Conservation (phyloP, 2,797 vertebrate species). For the Furcifer pardalis region DNA sequence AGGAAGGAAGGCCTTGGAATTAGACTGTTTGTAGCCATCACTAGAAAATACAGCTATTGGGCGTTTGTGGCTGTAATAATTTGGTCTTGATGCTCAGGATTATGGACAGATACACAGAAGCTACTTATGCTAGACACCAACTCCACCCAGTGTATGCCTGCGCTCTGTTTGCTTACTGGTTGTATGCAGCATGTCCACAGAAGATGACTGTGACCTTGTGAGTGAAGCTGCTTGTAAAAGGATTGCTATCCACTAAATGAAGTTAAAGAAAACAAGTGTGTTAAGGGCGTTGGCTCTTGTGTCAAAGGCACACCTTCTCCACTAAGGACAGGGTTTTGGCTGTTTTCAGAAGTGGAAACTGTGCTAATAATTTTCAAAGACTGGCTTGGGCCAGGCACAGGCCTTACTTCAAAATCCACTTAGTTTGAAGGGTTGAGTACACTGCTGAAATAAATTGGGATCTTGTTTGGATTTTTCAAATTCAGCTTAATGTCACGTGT, state of each 20-base stretch:
- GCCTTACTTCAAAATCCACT: not conserved
- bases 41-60: not conserved
- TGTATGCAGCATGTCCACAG: not conserved
- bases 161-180: slow-evolving; percentile 4
- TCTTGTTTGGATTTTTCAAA: too few relatives aligned
- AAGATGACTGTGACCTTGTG: not conserved
- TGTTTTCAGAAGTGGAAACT: slow-evolving; percentile 29
- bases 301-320: slow-evolving; percentile 34
- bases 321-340: slow-evolving; percentile 8
- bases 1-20: not conserved
- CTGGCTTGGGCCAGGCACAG: not conserved
- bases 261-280: slow-evolving; percentile 21
- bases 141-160: not conserved
- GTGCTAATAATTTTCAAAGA: slow-evolving; percentile 22
- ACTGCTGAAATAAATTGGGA: too few relatives aligned
- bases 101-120: not conserved
- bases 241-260: slow-evolving; percentile 15
- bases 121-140: not conserved
- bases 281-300: not conserved
- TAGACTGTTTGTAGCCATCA: not conserved
- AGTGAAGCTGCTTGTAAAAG: slow-evolving; percentile 10
- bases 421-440: too few relatives aligned
- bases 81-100: not conserved
- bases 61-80: not conserved
- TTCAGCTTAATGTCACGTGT: too few relatives aligned